A percentile compares a stretch with the other conserved stretches of the same genome.
These are phyloP conservation scores for Andrena marginata DNA, from an alignment of 2,888 invertebrate species.

Conservation along the genomic window DNA sequence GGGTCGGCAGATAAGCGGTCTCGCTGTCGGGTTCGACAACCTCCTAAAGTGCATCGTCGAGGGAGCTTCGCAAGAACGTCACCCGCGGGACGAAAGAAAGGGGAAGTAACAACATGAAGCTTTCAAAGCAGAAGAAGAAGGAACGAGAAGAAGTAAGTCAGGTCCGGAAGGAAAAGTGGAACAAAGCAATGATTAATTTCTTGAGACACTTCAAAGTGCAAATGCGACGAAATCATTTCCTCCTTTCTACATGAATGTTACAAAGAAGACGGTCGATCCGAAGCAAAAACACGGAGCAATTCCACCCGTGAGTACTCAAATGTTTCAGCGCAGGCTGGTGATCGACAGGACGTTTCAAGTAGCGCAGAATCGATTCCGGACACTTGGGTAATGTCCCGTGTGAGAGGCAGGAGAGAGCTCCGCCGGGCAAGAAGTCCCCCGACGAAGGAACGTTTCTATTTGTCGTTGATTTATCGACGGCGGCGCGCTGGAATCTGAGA, in stretches of 20 bases:
- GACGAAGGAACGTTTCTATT: constrained; percentile 75
- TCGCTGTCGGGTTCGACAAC: constrained; percentile 56
- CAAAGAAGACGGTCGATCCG: too few species aligned
- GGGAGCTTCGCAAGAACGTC: not conserved
- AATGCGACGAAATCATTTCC: too few species aligned
- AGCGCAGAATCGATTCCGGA: not conserved
- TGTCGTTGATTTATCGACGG: constrained; percentile 75
- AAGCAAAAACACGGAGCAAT: too few species aligned
- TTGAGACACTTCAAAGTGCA: too few species aligned
- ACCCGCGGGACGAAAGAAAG: not conserved
- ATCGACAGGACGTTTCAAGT: too few species aligned
- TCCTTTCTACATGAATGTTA: too few species aligned
- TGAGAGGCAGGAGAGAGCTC: constrained; percentile 19
- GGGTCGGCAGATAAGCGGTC: constrained; percentile 35
- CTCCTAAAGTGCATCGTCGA: not conserved
- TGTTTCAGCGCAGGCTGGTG: too few species aligned
- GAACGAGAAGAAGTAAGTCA: too few species aligned
- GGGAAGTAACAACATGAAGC: not conserved
- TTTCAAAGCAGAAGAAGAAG: too few species aligned
- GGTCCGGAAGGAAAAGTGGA: too few species aligned
- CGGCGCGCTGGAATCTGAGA: constrained; percentile 71
- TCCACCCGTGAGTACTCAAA: too few species aligned
- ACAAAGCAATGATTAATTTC: too few species aligned
- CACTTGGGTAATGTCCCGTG: constrained; percentile 14
- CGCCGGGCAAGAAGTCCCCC: constrained; percentile 54